Evolutionary conservation across 64 coral and sea anemone genomes (phyloP).

Genomic region (Montipora efflorescens): DNA sequence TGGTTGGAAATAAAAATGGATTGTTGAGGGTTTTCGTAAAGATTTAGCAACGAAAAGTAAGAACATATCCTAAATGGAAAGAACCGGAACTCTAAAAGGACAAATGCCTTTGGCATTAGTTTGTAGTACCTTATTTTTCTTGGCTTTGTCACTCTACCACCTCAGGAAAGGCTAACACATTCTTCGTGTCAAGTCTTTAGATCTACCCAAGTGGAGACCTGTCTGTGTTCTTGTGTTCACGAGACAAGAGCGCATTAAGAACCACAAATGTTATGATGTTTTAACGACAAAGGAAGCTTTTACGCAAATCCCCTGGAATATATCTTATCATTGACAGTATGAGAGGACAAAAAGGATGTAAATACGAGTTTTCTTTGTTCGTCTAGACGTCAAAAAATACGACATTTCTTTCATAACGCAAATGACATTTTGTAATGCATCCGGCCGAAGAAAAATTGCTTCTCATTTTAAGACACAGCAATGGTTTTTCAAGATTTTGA

Average conservation of each 20-base stretch:
- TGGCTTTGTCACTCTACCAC: too few relatives aligned
- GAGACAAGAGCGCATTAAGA: not conserved
- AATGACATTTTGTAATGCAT: not conserved
- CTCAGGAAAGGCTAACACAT: too few relatives aligned
- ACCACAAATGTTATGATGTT: not conserved
- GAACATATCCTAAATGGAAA: too few relatives aligned
- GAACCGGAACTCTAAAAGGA: too few relatives aligned
- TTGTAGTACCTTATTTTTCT: too few relatives aligned
- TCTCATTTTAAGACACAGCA: not conserved
- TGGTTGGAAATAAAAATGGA: too few relatives aligned
- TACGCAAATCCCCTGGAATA: not conserved
- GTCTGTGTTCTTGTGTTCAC: not conserved
- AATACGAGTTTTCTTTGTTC: not conserved
- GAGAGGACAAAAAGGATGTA: not conserved
- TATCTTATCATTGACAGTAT: not conserved
- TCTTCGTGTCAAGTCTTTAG: too few relatives aligned
- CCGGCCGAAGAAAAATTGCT: not conserved
- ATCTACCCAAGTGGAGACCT: too few relatives aligned
- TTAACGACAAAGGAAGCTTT: not conserved
- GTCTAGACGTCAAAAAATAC: not conserved
- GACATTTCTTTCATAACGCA: not conserved
- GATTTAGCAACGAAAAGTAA: too few relatives aligned
- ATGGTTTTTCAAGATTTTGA: not conserved
- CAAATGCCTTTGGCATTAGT: too few relatives aligned
- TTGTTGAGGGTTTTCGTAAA: too few relatives aligned